Percentiles rank a stretch among this genome's conserved stretches.
phyloP scores from a whole-genome alignment of 2,113 vertebrate species.

The Xyrauchen texanus region DNA sequence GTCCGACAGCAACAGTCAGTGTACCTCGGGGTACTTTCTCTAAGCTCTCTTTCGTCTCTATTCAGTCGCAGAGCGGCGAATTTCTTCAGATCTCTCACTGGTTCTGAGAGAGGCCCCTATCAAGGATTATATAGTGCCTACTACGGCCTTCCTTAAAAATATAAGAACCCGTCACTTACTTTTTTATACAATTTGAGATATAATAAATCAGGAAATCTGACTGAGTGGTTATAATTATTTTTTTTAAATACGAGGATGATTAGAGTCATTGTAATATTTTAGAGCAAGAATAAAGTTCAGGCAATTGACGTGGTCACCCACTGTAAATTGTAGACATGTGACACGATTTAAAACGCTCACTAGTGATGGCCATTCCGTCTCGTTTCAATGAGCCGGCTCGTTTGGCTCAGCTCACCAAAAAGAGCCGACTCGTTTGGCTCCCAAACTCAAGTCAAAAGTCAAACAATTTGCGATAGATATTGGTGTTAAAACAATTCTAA shows the following conservation, averaged over 20 bases:
- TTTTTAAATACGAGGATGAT: background rate
- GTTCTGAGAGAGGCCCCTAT: slow-evolving; percentile 73
- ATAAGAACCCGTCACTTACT: background rate
- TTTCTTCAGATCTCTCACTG: slow-evolving; percentile 73
- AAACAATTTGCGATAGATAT: too few species aligned
- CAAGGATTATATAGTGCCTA: slow-evolving; percentile 68
- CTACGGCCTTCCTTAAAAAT: slow-evolving; percentile 62
- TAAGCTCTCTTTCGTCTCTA: slow-evolving; percentile 63
- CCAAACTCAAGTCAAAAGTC: too few species aligned
- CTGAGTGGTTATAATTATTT: background rate
- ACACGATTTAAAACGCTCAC: slow-evolving; percentile 6
- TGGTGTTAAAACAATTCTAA: too few species aligned
- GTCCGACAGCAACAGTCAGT: slow-evolving; percentile 29
- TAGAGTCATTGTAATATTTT: background rate
- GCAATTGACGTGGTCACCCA: slow-evolving; percentile 31
- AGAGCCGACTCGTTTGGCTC: too few species aligned
- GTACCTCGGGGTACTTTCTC: slow-evolving; percentile 60
- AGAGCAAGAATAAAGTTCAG: slow-evolving; percentile 27
- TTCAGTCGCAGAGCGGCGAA: slow-evolving; percentile 74
- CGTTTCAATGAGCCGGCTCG: too few species aligned
- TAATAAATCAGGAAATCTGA: background rate
- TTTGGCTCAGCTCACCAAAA: too few species aligned
- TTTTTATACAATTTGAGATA: background rate
- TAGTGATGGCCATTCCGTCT: too few species aligned
- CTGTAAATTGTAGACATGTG: slow-evolving; percentile 10